These are phyloP conservation scores for Daboia siamensis DNA, from an alignment of 2,113 vertebrate species.

Conservation along the genomic window DNA sequence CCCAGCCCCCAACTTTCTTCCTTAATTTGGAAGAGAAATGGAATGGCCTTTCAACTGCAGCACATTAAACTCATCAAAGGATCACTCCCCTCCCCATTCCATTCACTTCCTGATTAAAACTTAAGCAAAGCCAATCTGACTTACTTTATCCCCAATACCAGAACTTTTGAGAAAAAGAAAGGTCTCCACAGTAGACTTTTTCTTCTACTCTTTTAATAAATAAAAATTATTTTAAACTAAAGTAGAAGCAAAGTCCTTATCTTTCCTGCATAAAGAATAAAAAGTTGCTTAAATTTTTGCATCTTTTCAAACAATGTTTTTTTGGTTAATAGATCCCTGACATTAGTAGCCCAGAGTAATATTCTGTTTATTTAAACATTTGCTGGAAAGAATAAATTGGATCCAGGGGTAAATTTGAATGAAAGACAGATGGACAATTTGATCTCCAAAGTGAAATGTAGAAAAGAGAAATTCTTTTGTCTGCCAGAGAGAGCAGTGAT, in stretches of 20 bases:
- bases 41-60: neutral
- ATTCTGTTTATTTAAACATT: slow-evolving; percentile 46
- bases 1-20: slow-evolving; percentile 2
- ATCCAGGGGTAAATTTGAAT: slow-evolving; percentile 34
- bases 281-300: slow-evolving; percentile 27
- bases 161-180: slow-evolving; percentile 14
- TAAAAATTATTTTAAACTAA: neutral
- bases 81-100: neutral
- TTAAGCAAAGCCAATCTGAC: slow-evolving; percentile 16
- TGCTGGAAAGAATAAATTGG: slow-evolving; percentile 19
- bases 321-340: slow-evolving; percentile 40
- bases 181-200: neutral
- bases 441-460: slow-evolving; percentile 44
- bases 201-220: neutral
- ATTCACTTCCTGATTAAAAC: slow-evolving; percentile 24
- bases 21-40: slow-evolving; percentile 25
- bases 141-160: slow-evolving; percentile 31
- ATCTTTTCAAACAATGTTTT: neutral
- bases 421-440: slow-evolving; percentile 39
- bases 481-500: neutral
- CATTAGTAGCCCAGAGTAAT: slow-evolving; percentile 18
- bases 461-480: slow-evolving; percentile 25
- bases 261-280: neutral
- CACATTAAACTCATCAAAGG: neutral
- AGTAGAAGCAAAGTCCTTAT: neutral